Evolutionary conservation across 1,140 invertebrate genomes (phyloP).

Genomic region (Bilobella aurantiaca): DNA sequence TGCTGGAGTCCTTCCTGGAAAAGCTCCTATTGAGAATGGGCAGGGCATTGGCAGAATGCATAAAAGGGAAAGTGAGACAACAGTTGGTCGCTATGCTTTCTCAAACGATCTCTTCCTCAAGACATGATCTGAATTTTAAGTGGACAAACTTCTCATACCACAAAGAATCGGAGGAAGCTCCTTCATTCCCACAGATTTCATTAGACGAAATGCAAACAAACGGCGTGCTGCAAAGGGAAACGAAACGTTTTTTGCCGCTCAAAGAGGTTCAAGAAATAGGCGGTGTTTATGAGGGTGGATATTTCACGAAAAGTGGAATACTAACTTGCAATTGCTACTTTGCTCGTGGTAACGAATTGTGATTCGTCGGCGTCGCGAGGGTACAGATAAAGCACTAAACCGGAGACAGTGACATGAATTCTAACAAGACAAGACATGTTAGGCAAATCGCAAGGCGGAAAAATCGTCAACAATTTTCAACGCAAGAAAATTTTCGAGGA

Average conservation of each 20-base stretch:
- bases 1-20: background rate
- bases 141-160: conserved; percentile 2
- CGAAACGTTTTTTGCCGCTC: background rate
- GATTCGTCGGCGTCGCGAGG: too few relatives aligned
- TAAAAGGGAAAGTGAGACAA: conserved; percentile 25
- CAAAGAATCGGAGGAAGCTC: background rate
- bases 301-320: too few relatives aligned
- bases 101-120: conserved; percentile 25
- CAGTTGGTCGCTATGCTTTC: conserved; percentile 28
- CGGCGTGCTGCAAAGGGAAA: background rate
- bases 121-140: conserved; percentile 28
- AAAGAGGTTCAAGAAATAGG: too few relatives aligned
- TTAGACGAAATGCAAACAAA: background rate
- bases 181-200: background rate
- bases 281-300: background rate
- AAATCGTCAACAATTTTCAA: too few relatives aligned
- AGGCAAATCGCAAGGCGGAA: too few relatives aligned
- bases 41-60: background rate
- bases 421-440: too few relatives aligned
- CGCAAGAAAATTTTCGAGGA: too few relatives aligned
- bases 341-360: too few relatives aligned
- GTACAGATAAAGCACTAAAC: too few relatives aligned
- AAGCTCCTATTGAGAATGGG: background rate
- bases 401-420: too few relatives aligned
- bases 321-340: too few relatives aligned